Conservation (phyloP, 2,113 vertebrate genomes). For the Lophotis ruficrista region DNA sequence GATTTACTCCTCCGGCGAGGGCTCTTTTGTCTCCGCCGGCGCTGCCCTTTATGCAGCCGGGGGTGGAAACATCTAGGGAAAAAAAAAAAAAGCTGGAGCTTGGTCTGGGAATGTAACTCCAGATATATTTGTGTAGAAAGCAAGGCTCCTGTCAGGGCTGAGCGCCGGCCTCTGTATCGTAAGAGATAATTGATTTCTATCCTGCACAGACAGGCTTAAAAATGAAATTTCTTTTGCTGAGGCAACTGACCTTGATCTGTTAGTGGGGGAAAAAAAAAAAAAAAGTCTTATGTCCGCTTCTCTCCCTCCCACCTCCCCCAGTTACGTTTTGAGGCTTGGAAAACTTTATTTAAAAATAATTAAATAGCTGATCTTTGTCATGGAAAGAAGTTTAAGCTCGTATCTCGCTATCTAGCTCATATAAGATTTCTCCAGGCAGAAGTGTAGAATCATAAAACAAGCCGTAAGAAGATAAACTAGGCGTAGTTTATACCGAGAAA, state of each 20-base stretch:
- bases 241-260: constrained; percentile 43
- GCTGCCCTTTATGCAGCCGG: background rate
- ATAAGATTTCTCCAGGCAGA: background rate
- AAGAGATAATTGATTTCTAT: constrained; percentile 45
- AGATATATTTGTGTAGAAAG: constrained; percentile 4
- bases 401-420: background rate
- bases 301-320: background rate
- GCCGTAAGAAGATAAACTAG: background rate
- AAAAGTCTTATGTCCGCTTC: background rate
- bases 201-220: constrained; percentile 44
- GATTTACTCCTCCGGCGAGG: too few relatives aligned
- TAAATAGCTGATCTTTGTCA: background rate
- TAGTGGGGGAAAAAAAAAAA: background rate
- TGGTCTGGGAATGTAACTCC: background rate
- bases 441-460: background rate
- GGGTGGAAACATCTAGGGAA: background rate
- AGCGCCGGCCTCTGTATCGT: background rate
- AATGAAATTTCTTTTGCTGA: constrained; percentile 41
- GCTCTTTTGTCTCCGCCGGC: too few relatives aligned
- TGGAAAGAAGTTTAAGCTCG: background rate
- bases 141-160: constrained; percentile 13
- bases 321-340: background rate
- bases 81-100: background rate
- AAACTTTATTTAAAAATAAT: constrained; percentile 4
- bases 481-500: background rate